These are phyloP conservation scores for Lepisosteus oculatus DNA, from an alignment of 2,113 vertebrate species.

Conservation along the genomic window DNA sequence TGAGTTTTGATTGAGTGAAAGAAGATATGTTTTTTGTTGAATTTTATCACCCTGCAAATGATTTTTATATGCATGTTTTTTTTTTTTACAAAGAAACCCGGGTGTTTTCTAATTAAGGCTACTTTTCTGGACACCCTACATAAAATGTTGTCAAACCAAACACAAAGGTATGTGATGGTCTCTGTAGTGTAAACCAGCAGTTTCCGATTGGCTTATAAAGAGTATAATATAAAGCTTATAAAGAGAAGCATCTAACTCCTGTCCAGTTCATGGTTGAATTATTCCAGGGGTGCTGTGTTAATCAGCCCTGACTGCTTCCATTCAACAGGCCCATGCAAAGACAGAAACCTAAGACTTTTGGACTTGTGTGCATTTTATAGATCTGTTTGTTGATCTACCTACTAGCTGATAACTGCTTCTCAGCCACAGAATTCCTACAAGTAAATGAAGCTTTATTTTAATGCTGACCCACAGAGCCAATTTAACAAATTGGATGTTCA, in stretches of 20 bases:
- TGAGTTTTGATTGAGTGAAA: too few relatives aligned
- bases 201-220: background rate
- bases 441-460: slow-evolving; percentile 4
- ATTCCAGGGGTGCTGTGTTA: background rate
- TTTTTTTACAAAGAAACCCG: too few relatives aligned
- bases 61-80: too few relatives aligned
- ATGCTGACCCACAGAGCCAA: background rate
- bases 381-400: slow-evolving; percentile 7
- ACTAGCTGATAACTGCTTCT: slow-evolving; percentile 4
- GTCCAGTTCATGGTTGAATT: background rate
- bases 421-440: slow-evolving; percentile 8
- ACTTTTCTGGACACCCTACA: too few relatives aligned
- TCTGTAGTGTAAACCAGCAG: background rate
- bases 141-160: too few relatives aligned
- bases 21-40: too few relatives aligned
- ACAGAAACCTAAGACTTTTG: background rate
- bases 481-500: slow-evolving; percentile 4
- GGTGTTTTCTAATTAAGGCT: too few relatives aligned
- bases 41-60: too few relatives aligned
- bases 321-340: background rate
- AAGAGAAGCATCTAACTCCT: background rate
- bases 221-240: too few relatives aligned
- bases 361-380: too few relatives aligned
- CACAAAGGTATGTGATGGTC: too few relatives aligned
- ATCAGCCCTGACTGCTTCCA: background rate